phyloP scores from a whole-genome alignment of 2,797 vertebrate genomes.

The Acanthurus lineatus region DNA sequence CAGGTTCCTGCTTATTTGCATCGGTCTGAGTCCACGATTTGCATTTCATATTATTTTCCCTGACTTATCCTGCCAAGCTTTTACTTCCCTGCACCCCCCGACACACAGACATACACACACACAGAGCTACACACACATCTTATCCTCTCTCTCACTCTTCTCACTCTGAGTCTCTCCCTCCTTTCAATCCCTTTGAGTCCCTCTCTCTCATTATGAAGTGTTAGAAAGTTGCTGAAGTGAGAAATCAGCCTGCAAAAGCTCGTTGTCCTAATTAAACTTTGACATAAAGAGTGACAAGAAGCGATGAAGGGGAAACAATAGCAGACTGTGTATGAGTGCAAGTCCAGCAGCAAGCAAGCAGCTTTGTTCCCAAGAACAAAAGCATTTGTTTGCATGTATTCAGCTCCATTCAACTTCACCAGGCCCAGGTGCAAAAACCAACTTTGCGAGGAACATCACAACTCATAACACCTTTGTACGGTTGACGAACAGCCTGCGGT shows the following conservation, averaged over 20 bases:
- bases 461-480: constrained; percentile 83
- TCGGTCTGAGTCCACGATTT: constrained; percentile 55
- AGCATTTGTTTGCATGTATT: constrained; percentile 92
- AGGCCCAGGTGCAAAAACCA: constrained; percentile 91
- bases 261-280: constrained; percentile 97
- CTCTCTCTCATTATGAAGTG: constrained; percentile 93
- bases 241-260: constrained; percentile 92
- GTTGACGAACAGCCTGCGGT: constrained; percentile 67
- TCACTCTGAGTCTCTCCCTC: constrained; percentile 32
- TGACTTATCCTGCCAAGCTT: constrained; percentile 39
- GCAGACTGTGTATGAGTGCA: constrained; percentile 88
- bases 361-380: constrained; percentile 92
- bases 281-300: constrained; percentile 94
- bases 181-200: constrained; percentile 76
- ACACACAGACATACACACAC: no score
- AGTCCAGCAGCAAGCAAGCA: constrained; percentile 84
- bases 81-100: constrained; percentile 3
- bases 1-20: constrained; percentile 68
- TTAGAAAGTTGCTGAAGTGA: constrained; percentile 96
- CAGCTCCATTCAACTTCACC: constrained; percentile 90
- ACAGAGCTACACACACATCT: not conserved
- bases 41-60: constrained; percentile 52
- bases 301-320: constrained; percentile 93
- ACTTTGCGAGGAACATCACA: constrained; percentile 74
- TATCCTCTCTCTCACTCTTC: not conserved